Evolutionary conservation across 2,888 invertebrate genomes (phyloP).

Genomic region (Agrypnus murinus): DNA sequence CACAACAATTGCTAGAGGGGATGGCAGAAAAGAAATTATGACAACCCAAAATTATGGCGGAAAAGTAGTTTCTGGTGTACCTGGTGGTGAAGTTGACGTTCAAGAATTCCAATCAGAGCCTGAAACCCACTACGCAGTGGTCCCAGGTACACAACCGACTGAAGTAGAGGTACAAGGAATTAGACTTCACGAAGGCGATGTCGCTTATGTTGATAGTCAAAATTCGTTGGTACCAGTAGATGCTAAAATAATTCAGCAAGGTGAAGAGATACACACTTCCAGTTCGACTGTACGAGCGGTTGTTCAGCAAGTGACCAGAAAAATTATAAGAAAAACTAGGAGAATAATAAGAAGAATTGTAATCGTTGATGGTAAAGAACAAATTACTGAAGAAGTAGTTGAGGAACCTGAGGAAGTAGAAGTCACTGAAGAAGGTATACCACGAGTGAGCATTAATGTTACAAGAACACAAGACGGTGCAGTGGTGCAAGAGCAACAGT

Average conservation of each 20-base stretch:
- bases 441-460: slow-evolving; percentile 81
- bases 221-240: slow-evolving; percentile 63
- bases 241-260: slow-evolving; percentile 61
- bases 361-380: slow-evolving; percentile 89
- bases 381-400: slow-evolving; percentile 86
- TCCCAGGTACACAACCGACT: slow-evolving; percentile 73
- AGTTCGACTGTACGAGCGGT: slow-evolving; percentile 85
- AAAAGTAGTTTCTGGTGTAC: slow-evolving; percentile 77
- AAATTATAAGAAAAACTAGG: slow-evolving; percentile 83
- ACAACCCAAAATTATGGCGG: slow-evolving; percentile 80
- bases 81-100: slow-evolving; percentile 77
- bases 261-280: slow-evolving; percentile 73
- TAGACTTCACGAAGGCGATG: slow-evolving; percentile 70
- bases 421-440: slow-evolving; percentile 82
- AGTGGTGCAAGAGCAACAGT: slow-evolving; percentile 63
- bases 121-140: slow-evolving; percentile 75
- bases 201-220: slow-evolving; percentile 67
- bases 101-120: slow-evolving; percentile 81
- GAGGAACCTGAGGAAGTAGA: slow-evolving; percentile 88
- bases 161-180: slow-evolving; percentile 67
- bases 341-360: slow-evolving; percentile 85
- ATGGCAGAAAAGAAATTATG: slow-evolving; percentile 78
- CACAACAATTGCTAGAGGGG: slow-evolving; percentile 75
- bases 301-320: slow-evolving; percentile 87
- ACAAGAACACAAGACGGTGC: slow-evolving; percentile 74